Base-by-base conservation (phyloP, 2,113 vertebrate genomes). In the Siniperca chuatsi region DNA sequence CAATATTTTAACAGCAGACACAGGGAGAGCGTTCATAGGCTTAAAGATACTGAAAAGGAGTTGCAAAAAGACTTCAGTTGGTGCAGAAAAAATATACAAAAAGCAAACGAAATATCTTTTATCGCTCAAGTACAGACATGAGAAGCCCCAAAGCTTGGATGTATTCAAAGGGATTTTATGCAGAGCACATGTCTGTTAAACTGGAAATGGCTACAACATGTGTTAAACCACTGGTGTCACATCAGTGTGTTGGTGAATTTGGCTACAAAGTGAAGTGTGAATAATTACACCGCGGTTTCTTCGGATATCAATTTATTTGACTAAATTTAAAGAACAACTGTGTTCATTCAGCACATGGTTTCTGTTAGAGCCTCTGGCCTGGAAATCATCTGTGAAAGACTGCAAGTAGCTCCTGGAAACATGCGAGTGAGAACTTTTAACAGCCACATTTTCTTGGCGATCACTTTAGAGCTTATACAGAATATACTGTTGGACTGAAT, bases 1-100 rank as follows among this genome's bases (percentile, higher is more conserved):
- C 42, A 52, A 0, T 4, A 16, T 89, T 86, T 75, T 35, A 68
- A 66, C 55, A 82, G 74, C 70, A 84, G 79, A 86, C 76, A 7
- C 8, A 8, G 3, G 6, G 10, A 12, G 70, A 10, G 69, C 60
- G 75, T 42, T 82, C 8, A 54, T 1, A 71, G 6, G 0, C 23
- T 25, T 33, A 4, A 81, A 78, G 61, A 13, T 11, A 18, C 1
- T 20, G 15, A 57, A 42, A 48, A n/a, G 54, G 1, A 1, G 25
- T 4, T 69, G 1, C 6, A 55, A 40, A 54, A 40, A 5, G 60
- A 16, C 68, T 55, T 58, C 10, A 46, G 18, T 20, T 13, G 2
- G 10, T 62, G 65, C 69, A 44, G 66, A 35, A 12, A 42, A 55
- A 29, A 77, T 20, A 1, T 13, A 25, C 20, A 67, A 29, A 75